phyloP scores from a whole-genome alignment of 1,140 invertebrate genomes.

The Papilio dardanus region DNA sequence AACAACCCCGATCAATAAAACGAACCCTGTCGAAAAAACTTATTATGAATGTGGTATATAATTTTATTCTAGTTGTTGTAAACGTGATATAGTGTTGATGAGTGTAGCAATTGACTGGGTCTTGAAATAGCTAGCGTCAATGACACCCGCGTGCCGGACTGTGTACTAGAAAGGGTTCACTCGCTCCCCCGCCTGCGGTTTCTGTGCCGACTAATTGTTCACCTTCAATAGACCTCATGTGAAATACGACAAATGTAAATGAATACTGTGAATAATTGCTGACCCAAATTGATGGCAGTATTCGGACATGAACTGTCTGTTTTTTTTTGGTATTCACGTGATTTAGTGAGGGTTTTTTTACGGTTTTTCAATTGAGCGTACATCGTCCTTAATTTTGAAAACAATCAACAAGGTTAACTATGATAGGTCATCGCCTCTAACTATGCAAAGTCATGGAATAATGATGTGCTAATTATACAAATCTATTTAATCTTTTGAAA shows the following conservation, averaged over 20 bases:
- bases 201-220: neutral
- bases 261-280: conserved; percentile 17
- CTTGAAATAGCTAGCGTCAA: neutral
- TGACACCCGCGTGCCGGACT: neutral
- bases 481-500: neutral
- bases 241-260: conserved; percentile 16
- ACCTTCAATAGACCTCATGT: neutral
- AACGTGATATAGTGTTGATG: neutral
- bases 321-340: neutral
- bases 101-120: neutral
- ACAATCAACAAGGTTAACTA: neutral
- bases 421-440: neutral
- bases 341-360: neutral
- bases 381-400: neutral
- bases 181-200: neutral
- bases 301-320: neutral
- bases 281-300: neutral
- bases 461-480: neutral
- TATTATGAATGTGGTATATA: too few species aligned
- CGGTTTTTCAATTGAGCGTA: neutral
- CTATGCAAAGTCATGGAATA: neutral
- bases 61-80: neutral
- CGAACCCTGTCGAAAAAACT: too few species aligned
- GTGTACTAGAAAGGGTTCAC: conserved; percentile 8
- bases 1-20: too few species aligned